Evolutionary conservation across 2,888 invertebrate genomes (phyloP), one percentile per base, ranked within the genome.

Genomic region (Lasioglossum marginatum): DNA sequence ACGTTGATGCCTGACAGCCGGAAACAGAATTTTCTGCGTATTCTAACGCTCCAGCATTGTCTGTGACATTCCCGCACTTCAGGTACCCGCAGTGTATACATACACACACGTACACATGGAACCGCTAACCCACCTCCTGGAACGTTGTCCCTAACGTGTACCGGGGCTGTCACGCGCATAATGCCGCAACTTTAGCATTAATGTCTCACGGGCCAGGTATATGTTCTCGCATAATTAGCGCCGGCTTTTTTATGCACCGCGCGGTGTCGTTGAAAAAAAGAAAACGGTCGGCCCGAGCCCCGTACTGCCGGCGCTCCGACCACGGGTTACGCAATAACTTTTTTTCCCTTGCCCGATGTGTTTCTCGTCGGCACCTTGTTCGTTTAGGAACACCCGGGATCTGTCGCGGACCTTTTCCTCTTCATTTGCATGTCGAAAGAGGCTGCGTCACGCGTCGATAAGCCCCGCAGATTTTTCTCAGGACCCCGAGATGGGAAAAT

Each of bases 181-280:
- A 93, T 93, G 91, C 92, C 88, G 87, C 92, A 92, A 93, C 92
- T 93, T 93, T 92, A 92, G 92, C 92, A 93, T 93, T 93, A 92
- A 92, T 92, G 92, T 93, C 88, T 93, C 93, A 88, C 90, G 88
- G 90, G 83, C 93, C 94, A 94, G 94, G 94, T 94, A 94, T 91
- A 88, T 92, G 92, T 93, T 92, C 93, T 93, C 91, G 93, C 93
- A 93, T 93, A 93, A 93, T 93, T 93, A 93, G 92, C 92, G 91
- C 88, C 89, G 89, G 90, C 16, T 68, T 89, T 93, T 92, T 93
- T 93, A 92, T 92, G 90, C 91, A 89, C 89, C 91, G 83, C 83
- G 78, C 68, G 78, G 81, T 79, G 81, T 34, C 68, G 77, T 70
- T 37, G 40, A 8, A 40, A 70, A 70, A 70, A 78, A 74, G 74